These are phyloP conservation scores for Aptenodytes patagonicus DNA, from an alignment of 2,113 vertebrate genomes.

Conservation along the genomic window DNA sequence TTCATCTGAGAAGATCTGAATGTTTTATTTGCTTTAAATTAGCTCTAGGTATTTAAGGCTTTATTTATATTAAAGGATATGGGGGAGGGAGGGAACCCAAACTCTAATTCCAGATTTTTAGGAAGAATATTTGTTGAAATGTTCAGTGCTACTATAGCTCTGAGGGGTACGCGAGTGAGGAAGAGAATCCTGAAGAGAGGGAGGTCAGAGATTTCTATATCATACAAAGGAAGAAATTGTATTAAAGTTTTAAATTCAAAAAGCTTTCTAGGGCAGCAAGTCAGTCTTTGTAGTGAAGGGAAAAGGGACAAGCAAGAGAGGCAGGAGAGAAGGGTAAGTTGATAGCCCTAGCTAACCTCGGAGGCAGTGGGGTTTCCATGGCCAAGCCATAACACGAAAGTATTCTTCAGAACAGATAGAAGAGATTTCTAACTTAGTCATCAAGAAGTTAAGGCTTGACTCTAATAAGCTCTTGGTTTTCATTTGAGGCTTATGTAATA, in stretches of 20 bases:
- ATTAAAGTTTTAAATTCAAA: not conserved
- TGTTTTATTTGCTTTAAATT: not conserved
- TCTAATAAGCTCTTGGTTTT: not conserved
- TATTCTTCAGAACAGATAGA: not conserved
- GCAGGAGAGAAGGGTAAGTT: not conserved
- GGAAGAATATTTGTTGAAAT: not conserved
- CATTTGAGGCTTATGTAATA: not conserved
- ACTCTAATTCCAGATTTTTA: not conserved
- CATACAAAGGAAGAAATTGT: not conserved
- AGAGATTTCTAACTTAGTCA: not conserved
- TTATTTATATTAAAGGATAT: not conserved
- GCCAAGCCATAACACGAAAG: not conserved
- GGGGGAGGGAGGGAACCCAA: fast-evolving
- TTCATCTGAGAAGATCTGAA: not conserved
- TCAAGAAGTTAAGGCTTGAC: not conserved
- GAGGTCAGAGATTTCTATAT: not conserved
- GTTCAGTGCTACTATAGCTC: not conserved
- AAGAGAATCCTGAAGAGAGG: not conserved
- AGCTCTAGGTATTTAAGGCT: not conserved
- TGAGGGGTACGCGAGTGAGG: fast-evolving
- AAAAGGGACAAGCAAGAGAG: not conserved
- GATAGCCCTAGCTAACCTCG: not conserved
- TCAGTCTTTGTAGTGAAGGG: not conserved
- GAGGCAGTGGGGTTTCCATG: not conserved
- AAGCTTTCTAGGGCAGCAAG: not conserved